These are phyloP conservation scores for Hetaerina titia DNA, from an alignment of 2,888 invertebrate species.

Conservation along the genomic window DNA sequence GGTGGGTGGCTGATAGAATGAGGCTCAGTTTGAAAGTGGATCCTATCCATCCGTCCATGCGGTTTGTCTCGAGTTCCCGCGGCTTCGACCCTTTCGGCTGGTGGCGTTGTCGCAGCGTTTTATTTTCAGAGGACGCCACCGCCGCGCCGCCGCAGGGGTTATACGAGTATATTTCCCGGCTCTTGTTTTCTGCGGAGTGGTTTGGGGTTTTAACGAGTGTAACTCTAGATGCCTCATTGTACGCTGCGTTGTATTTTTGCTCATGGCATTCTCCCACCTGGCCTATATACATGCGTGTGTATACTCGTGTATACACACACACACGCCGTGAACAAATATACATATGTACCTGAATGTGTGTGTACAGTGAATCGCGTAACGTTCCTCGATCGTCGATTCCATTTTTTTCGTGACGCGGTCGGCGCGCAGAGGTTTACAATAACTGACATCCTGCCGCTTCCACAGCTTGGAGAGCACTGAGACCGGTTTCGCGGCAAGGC, in stretches of 20 bases:
- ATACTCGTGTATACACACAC: no score
- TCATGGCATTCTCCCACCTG: neutral
- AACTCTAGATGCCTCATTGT: slow-evolving; percentile 10
- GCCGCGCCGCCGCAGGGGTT: neutral
- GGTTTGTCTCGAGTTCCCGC: neutral
- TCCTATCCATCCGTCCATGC: neutral
- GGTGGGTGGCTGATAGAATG: no score
- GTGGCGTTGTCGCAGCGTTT: neutral
- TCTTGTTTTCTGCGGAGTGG: neutral
- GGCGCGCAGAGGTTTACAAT: no score
- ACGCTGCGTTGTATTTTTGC: neutral
- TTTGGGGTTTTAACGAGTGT: neutral
- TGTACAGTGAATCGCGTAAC: no score
- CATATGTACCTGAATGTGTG: no score
- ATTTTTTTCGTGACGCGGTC: no score
- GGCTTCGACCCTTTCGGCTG: neutral
- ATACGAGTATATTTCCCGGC: neutral
- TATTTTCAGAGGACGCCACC: neutral
- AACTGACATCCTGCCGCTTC: no score
- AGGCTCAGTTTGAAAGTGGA: neutral
- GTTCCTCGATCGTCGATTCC: no score
- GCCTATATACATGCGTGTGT: no score
- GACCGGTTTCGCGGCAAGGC: no score
- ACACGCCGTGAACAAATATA: no score
- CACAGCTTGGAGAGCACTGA: no score